A percentile compares a stretch with the other conserved stretches of the same genome.
phyloP scores from a whole-genome alignment of 2,797 vertebrate species.

The Lepilemur ruficaudatus region DNA sequence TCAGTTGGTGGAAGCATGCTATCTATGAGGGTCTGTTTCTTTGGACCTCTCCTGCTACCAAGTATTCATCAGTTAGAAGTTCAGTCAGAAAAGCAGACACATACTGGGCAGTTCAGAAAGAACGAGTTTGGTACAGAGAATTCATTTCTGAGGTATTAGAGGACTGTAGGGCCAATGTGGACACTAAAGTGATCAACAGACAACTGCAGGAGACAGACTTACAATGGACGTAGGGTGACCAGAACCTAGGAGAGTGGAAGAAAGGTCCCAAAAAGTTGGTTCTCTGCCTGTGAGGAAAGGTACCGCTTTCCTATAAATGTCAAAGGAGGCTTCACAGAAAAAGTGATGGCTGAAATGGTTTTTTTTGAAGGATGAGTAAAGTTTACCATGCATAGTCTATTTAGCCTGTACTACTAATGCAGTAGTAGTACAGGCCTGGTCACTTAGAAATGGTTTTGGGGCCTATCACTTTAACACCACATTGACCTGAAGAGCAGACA shows the following conservation, averaged over 20 bases:
- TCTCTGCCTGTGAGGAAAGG: neutral
- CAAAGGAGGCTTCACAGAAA: neutral
- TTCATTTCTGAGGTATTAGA: neutral
- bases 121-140: neutral
- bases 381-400: neutral
- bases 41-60: neutral
- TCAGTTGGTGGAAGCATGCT: neutral
- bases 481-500: neutral
- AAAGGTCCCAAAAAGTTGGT: neutral
- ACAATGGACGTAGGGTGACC: neutral
- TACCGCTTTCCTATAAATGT: neutral
- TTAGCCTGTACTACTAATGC: neutral
- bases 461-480: neutral
- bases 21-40: neutral
- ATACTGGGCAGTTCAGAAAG: neutral
- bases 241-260: neutral
- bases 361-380: neutral
- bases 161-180: neutral
- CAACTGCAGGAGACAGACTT: neutral
- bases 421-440: neutral
- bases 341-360: neutral
- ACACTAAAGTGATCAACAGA: neutral
- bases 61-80: neutral
- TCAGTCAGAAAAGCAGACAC: neutral
- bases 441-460: neutral